phyloP scores from a whole-genome alignment of 2,113 vertebrate species.

The Xyrauchen texanus region DNA sequence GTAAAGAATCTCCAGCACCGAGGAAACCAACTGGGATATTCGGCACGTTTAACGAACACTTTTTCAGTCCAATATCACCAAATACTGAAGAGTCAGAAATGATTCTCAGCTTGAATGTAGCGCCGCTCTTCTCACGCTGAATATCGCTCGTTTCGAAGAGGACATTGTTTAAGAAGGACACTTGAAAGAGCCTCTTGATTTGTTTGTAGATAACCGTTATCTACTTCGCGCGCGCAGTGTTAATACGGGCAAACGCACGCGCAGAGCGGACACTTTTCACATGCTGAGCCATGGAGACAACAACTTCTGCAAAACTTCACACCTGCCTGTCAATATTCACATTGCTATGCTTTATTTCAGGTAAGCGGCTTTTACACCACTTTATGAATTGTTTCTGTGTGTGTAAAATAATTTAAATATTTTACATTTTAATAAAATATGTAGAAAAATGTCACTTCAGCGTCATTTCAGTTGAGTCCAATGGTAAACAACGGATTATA shows the following conservation, averaged over 20 bases:
- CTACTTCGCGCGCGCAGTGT: conserved; percentile 13
- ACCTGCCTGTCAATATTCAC: conserved; percentile 55
- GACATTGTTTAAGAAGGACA: conserved; percentile 7
- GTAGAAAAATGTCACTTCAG: too few relatives aligned
- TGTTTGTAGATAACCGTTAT: conserved; percentile 36
- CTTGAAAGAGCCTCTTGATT: conserved; percentile 45
- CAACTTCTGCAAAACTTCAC: conserved; percentile 65
- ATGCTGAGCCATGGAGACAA: conserved; percentile 65
- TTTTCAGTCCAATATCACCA: not conserved
- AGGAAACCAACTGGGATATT: not conserved
- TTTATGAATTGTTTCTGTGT: not conserved
- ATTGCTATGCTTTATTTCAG: conserved; percentile 65
- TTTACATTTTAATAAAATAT: not conserved
- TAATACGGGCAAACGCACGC: conserved; percentile 10
- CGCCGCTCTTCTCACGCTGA: not conserved
- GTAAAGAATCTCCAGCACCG: not conserved
- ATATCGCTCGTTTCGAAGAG: not conserved
- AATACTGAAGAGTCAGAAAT: not conserved
- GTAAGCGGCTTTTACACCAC: conserved; percentile 57
- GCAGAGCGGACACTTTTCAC: conserved; percentile 27
- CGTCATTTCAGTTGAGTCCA: too few relatives aligned
- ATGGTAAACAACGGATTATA: too few relatives aligned
- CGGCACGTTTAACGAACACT: not conserved
- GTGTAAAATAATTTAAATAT: not conserved
- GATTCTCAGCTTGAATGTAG: conserved; percentile 3